These are phyloP conservation scores for Melanchra persicariae DNA, from an alignment of 2,888 invertebrate species.

Conservation along the genomic window DNA sequence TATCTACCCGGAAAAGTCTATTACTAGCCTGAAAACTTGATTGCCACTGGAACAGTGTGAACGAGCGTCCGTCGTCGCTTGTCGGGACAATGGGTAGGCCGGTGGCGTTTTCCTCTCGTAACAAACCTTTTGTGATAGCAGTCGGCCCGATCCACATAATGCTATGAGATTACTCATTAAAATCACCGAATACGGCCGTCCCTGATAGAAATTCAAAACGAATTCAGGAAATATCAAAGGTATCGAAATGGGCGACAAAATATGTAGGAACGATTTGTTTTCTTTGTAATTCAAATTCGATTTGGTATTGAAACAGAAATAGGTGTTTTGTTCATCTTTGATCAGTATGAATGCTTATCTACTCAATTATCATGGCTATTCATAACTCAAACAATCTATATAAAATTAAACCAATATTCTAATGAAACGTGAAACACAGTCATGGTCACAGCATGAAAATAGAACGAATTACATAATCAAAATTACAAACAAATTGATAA, in stretches of 20 bases:
- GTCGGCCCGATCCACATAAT: slow-evolving; percentile 69
- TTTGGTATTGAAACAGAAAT: slow-evolving; percentile 16
- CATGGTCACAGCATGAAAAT: neutral
- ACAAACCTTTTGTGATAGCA: slow-evolving; percentile 77
- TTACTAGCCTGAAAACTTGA: slow-evolving; percentile 17
- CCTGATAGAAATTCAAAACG: slow-evolving; percentile 45
- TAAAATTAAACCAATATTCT: neutral
- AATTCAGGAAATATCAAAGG: slow-evolving; percentile 49
- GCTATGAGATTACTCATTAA: slow-evolving; percentile 77
- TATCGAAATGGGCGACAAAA: slow-evolving; percentile 30
- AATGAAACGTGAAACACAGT: neutral
- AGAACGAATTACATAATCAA: neutral
- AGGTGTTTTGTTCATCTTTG: slow-evolving; percentile 1
- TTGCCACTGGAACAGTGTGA: slow-evolving; percentile 53
- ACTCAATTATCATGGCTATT: neutral
- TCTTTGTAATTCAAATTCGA: slow-evolving; percentile 38
- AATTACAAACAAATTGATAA: neutral
- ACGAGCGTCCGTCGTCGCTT: slow-evolving; percentile 67
- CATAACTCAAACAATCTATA: neutral
- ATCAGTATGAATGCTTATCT: neutral
- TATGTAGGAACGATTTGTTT: slow-evolving; percentile 19
- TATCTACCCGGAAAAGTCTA: neutral
- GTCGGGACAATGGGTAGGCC: slow-evolving; percentile 74
- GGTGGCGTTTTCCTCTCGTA: slow-evolving; percentile 71
- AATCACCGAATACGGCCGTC: slow-evolving; percentile 61